Percentiles rank a stretch among this genome's conserved stretches.
Evolutionary conservation across 2,888 invertebrate genomes (phyloP).

Genomic region (Escarpia spicata): DNA sequence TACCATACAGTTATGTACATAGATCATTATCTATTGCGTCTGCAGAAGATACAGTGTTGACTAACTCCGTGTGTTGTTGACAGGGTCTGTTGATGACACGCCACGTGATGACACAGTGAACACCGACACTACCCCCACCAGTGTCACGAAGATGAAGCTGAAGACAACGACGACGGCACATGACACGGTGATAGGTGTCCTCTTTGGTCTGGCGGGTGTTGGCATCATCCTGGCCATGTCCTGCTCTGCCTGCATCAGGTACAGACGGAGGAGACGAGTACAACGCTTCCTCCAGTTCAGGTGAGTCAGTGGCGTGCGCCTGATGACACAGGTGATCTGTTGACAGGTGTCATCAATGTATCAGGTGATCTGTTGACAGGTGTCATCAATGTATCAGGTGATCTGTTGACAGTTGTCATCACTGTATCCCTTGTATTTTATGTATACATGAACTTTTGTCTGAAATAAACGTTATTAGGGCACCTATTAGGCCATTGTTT

Average conservation of each 20-base stretch:
- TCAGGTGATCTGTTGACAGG: neutral
- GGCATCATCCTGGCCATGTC: neutral
- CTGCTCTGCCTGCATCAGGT: neutral
- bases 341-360: neutral
- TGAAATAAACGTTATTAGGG: too few species aligned
- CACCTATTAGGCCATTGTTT: too few species aligned
- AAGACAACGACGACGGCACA: neutral
- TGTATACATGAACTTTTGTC: too few species aligned
- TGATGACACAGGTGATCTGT: neutral
- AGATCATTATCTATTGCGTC: neutral
- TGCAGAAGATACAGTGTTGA: neutral
- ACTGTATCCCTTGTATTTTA: neutral
- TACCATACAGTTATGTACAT: too few species aligned
- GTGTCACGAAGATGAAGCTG: neutral
- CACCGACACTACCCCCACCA: neutral
- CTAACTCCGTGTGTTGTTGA: neutral
- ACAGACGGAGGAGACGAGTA: neutral
- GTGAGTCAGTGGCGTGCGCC: neutral
- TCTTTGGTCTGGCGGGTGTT: neutral
- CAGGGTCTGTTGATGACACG: neutral
- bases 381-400: neutral
- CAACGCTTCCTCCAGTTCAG: constrained; percentile 6
- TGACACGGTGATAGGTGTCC: neutral
- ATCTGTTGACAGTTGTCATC: neutral
- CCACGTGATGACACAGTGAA: neutral